phyloP scores from a whole-genome alignment of 1,140 invertebrate genomes.

The Drosophila kohkoa region DNA sequence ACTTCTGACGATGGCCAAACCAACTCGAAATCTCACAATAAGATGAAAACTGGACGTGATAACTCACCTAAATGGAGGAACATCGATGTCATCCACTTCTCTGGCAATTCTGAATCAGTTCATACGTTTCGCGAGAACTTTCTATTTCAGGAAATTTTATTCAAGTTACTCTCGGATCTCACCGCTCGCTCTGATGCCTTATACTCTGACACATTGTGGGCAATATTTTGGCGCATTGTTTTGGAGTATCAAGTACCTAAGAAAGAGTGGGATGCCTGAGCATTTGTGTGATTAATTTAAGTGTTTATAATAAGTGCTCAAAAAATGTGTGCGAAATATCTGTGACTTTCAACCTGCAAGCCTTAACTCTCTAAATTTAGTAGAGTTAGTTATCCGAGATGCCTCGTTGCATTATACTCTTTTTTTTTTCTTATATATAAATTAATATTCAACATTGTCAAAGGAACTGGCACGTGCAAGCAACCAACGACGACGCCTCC shows the following conservation, averaged over 20 bases:
- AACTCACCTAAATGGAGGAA: background rate
- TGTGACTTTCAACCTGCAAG: constrained; percentile 67
- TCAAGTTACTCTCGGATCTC: constrained; percentile 15
- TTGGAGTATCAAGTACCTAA: background rate
- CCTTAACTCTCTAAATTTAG: background rate
- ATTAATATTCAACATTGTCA: background rate
- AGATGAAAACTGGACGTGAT: constrained; percentile 13
- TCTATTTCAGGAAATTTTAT: constrained; percentile 18
- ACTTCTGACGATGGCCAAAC: constrained; percentile 3
- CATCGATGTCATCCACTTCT: background rate
- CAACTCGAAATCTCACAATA: background rate
- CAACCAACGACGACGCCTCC: constrained; percentile 23
- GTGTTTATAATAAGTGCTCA: constrained; percentile 29
- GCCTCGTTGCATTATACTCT: constrained; percentile 49
- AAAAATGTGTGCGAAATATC: constrained; percentile 29
- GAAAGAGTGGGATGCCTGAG: constrained; percentile 26
- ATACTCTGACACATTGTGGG: background rate
- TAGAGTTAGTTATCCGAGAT: constrained; percentile 1
- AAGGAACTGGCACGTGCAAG: constrained; percentile 67
- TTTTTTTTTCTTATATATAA: constrained; percentile 30
- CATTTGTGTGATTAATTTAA: constrained; percentile 1
- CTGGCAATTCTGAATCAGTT: background rate
- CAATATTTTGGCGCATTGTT: too few relatives aligned
- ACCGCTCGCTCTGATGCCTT: constrained; percentile 2
- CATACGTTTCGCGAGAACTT: background rate